These are phyloP conservation scores for Dromius quadrimaculatus DNA, from an alignment of 2,888 invertebrate species.

Conservation along the genomic window DNA sequence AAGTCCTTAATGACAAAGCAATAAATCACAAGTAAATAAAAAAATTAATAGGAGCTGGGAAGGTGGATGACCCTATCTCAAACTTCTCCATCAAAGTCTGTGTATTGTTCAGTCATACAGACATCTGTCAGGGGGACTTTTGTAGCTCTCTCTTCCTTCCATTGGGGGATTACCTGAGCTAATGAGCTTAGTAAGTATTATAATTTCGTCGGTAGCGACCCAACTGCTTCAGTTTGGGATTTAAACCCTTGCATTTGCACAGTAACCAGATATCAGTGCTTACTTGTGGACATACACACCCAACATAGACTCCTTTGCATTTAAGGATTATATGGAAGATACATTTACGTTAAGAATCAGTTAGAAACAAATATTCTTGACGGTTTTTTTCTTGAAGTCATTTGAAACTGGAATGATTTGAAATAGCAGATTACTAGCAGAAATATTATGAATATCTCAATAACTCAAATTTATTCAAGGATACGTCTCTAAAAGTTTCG, in stretches of 20 bases:
- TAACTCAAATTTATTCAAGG: no score
- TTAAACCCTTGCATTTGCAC: conserved; percentile 40
- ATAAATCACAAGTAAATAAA: conserved; percentile 25
- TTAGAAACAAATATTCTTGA: no score
- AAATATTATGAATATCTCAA: no score
- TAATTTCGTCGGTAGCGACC: conserved; percentile 26
- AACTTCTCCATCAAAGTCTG: not conserved
- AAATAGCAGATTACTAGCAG: no score
- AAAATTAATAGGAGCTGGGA: conserved; percentile 11
- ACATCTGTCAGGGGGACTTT: conserved; percentile 27
- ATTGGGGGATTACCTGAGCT: conserved; percentile 45
- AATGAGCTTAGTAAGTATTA: conserved; percentile 49
- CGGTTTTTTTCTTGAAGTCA: not conserved
- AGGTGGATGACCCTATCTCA: not conserved
- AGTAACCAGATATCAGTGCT: conserved; percentile 31
- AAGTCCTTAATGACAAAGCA: not conserved
- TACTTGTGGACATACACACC: not conserved
- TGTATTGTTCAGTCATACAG: conserved; percentile 6
- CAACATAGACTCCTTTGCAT: no score
- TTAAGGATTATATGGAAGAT: no score
- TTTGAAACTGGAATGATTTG: no score
- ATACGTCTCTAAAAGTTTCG: no score
- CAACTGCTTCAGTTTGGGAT: conserved; percentile 18
- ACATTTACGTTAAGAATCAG: no score
- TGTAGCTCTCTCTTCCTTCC: conserved; percentile 2